phyloP scores from a whole-genome alignment of 2,797 vertebrate species.

The Scolopax bukidnonensis region DNA sequence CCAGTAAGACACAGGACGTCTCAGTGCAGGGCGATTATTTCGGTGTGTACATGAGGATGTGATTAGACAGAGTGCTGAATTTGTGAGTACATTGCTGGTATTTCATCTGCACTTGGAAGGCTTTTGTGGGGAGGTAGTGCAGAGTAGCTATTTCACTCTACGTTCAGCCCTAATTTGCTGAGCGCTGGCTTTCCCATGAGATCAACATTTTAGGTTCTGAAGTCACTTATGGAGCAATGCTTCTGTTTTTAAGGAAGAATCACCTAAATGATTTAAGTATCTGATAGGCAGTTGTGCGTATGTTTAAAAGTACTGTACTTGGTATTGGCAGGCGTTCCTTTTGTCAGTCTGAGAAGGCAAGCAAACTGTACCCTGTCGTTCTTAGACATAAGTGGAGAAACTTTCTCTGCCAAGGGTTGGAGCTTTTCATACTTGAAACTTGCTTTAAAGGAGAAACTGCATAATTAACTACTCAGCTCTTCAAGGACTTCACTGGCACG shows the following conservation, averaged over 20 bases:
- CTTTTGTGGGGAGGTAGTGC: not conserved
- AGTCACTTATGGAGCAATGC: not conserved
- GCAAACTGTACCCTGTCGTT: not conserved
- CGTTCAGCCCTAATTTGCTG: not conserved
- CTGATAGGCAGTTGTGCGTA: not conserved
- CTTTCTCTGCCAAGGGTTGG: not conserved
- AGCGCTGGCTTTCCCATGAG: not conserved
- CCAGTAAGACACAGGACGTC: not conserved
- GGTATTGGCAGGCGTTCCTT: not conserved
- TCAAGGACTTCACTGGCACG: not conserved
- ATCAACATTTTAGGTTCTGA: not conserved
- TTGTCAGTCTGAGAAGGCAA: not conserved
- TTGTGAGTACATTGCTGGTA: not conserved
- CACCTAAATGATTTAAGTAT: not conserved
- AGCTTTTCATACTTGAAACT: not conserved
- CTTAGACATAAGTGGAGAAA: not conserved
- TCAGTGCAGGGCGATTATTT: not conserved
- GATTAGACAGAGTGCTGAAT: not conserved
- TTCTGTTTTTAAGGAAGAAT: not conserved
- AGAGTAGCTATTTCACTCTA: not conserved
- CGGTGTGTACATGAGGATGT: not conserved
- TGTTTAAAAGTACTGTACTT: not conserved
- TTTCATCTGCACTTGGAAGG: not conserved
- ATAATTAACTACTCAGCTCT: fast-evolving
- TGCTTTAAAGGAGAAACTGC: not conserved